Evolutionary conservation across 2,113 vertebrate species (phyloP).

Genomic region (Odobenus rosmarus): DNA sequence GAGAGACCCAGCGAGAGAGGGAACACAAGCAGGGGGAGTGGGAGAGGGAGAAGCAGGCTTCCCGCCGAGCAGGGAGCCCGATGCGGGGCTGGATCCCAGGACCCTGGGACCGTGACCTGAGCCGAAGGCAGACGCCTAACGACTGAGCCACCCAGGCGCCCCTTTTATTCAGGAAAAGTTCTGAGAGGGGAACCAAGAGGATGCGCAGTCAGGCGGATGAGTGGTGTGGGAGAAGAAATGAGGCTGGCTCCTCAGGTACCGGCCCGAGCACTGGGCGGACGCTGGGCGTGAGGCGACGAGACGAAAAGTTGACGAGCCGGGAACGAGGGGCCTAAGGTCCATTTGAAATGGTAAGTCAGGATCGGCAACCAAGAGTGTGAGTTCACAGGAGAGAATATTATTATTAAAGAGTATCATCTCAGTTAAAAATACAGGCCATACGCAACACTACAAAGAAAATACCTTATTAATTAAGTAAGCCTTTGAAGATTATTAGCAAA

Average conservation of each 20-base stretch:
- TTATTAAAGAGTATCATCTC: background rate
- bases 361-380: background rate
- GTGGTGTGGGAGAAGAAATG: background rate
- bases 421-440: background rate
- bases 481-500: background rate
- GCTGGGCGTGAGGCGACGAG: rapidly evolving
- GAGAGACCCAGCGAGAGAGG: no score
- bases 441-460: background rate
- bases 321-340: background rate
- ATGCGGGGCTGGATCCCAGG: no score
- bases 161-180: no score
- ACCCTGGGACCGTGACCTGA: no score
- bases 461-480: background rate
- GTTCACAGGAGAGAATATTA: background rate
- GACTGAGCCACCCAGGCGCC: no score
- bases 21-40: no score
- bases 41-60: no score
- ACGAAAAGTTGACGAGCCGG: background rate
- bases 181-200: background rate
- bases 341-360: background rate
- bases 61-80: no score
- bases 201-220: rapidly evolving
- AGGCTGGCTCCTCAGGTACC: background rate
- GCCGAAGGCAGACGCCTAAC: no score
- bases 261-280: background rate